A percentile compares a stretch with the other conserved stretches of the same genome.
Evolutionary conservation across 2,888 invertebrate genomes (phyloP).

Genomic region (Sericinus montela): DNA sequence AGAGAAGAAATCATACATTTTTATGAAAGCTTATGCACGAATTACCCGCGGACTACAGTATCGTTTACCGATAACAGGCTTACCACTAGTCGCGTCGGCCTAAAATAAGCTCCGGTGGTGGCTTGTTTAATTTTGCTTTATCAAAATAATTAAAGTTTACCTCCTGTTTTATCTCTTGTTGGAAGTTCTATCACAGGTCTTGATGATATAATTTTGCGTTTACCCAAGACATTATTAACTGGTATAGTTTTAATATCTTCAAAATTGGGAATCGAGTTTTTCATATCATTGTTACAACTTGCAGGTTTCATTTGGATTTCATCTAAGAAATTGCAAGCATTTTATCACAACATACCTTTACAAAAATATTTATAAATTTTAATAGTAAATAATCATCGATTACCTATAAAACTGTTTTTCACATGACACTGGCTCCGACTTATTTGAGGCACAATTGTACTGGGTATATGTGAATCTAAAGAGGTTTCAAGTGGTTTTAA

Average conservation of each 20-base stretch:
- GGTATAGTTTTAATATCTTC: not conserved
- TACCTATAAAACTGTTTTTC: conserved; percentile 1
- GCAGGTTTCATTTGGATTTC: not conserved
- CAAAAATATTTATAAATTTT: not conserved
- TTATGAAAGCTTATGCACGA: too few relatives aligned
- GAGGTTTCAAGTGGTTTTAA: conserved; percentile 10
- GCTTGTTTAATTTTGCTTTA: too few relatives aligned
- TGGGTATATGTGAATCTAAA: conserved; percentile 8
- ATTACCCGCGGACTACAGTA: too few relatives aligned
- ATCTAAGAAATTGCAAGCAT: not conserved
- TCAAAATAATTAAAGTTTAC: not conserved
- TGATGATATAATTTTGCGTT: not conserved
- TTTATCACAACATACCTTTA: not conserved
- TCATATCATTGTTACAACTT: not conserved
- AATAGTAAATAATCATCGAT: not conserved
- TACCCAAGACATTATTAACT: not conserved
- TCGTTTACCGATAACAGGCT: too few relatives aligned
- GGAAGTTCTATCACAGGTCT: not conserved
- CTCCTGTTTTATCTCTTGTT: not conserved
- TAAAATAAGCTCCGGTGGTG: too few relatives aligned
- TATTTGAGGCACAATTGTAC: conserved; percentile 15
- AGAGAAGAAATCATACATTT: too few relatives aligned
- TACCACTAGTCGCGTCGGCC: too few relatives aligned
- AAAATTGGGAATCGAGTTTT: not conserved
- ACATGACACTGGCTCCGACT: conserved; percentile 9